Evolutionary conservation across 2,113 vertebrate genomes (phyloP).

Genomic region (Eleginops maclovinus): DNA sequence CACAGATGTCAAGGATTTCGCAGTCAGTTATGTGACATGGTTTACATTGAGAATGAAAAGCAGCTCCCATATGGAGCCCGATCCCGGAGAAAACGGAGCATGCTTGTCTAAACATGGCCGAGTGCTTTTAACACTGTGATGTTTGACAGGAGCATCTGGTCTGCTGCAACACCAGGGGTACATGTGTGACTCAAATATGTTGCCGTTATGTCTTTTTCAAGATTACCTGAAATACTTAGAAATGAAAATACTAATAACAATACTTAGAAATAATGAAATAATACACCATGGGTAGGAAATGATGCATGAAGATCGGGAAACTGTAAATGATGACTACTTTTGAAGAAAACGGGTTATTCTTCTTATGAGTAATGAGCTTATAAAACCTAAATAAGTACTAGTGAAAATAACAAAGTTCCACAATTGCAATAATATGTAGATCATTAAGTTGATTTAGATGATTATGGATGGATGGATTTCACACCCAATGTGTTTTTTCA

Average conservation of each 20-base stretch:
- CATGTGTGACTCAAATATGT: conserved; percentile 6
- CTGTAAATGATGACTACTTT: not conserved
- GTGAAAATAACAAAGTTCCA: not conserved
- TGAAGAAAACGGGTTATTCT: not conserved
- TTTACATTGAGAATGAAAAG: conserved; percentile 45
- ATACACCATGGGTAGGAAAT: not conserved
- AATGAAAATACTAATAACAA: not conserved
- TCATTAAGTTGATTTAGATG: not conserved
- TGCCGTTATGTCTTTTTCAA: conserved; percentile 13
- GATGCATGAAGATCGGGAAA: not conserved
- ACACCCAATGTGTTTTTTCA: not conserved
- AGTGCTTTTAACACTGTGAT: conserved; percentile 2
- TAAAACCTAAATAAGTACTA: no score
- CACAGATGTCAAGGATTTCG: conserved; percentile 34
- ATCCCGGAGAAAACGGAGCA: conserved; percentile 11
- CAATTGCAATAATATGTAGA: not conserved
- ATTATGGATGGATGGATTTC: not conserved
- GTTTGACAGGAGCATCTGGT: conserved; percentile 55
- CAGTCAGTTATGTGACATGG: conserved; percentile 2
- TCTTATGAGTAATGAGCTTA: not conserved
- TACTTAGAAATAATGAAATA: not conserved
- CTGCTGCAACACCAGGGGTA: not conserved
- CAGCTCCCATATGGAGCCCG: conserved; percentile 37
- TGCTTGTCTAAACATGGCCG: conserved; percentile 59
- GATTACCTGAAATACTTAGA: not conserved